Base-by-base conservation (phyloP, 1,140 invertebrate species). In the Euwallacea similis region DNA sequence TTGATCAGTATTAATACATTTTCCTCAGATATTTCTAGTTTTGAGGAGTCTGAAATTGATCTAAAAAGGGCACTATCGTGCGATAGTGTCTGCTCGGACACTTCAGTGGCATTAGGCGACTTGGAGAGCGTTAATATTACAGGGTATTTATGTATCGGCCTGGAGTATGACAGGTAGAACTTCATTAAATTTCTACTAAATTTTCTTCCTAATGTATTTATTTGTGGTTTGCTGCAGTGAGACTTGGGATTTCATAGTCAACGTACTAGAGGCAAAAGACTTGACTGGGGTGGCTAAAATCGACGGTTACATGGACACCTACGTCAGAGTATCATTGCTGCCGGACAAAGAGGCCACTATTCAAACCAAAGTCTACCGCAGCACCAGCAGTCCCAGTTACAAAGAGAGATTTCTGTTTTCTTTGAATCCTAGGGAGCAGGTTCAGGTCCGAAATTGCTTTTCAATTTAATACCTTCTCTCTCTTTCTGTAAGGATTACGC, bases 51-150 rank as follows among this genome's bases (percentile, higher is more conserved):
- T 7, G 77, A 76, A 15, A 60, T 70, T 33, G 73, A 74, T 71
- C 33, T 90, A 41, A 85, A 91, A 68, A 82, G 90, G 59, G 92
- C 91, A 1, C 85, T 92, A 69, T 93, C 91, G 50, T 94, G 91
- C 79, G 92, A 94, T 71, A 93, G 91, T 53, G 90, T 94, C 7
- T 91, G 88, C 72, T 94, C 92, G 6, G 92, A 94, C 73, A 92
- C 91, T 0, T 93, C 91, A 7, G 87, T 93, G 0, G 86, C 87
- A 33, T 83, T 91, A 4, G 87, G 87, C 53, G 88, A 92, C 77
- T 82, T 92, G 13, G 89, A 92, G 73, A 86, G 88, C 73, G 87
- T 89, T n/a, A 86, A 88, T 76, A 84, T 91, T 43, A 89, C 89
- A 0, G 92, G 92, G 0, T 88, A 92, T 77, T 81, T 94, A 0